Evolutionary conservation across 2,797 vertebrate genomes (phyloP).

Genomic region (Brachymystax lenok): DNA sequence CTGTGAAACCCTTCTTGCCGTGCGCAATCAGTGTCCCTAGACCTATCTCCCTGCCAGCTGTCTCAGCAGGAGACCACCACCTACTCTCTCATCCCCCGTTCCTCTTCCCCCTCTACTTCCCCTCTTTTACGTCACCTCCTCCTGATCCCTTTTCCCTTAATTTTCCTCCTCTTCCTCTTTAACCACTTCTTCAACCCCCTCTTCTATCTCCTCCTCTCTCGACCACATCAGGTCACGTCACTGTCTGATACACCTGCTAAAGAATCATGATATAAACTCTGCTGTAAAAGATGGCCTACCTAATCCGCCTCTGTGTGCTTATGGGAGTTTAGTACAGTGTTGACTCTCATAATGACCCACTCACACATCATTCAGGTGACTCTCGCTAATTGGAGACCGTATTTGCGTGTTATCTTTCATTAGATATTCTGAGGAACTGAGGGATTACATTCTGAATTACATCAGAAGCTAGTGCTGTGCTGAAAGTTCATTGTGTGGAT

Average conservation of each 20-base stretch:
- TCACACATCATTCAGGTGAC: conserved; percentile 49
- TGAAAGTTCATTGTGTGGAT: no score
- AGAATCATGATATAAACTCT: conserved; percentile 27
- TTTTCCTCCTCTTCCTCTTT: no score
- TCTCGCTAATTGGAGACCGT: conserved; percentile 64
- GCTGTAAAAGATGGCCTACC: neutral
- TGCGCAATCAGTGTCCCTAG: conserved; percentile 62
- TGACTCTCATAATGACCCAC: conserved; percentile 40
- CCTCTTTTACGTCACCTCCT: no score
- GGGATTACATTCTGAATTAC: conserved; percentile 43
- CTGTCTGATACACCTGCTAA: no score
- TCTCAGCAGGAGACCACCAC: no score
- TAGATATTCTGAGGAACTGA: conserved; percentile 55
- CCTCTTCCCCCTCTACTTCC: no score
- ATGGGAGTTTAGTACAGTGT: neutral
- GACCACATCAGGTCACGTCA: no score
- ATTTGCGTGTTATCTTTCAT: conserved; percentile 63
- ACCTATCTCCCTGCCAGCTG: conserved; percentile 19
- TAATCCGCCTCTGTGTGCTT: neutral
- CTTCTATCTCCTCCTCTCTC: no score
- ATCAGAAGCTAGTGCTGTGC: conserved; percentile 9
- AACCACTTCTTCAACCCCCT: no score
- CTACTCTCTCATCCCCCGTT: no score
- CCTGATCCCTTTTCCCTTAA: no score
- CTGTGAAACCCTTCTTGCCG: conserved; percentile 72